A percentile compares a stretch with the other conserved stretches of the same genome.
Evolutionary conservation across 2,888 invertebrate species (phyloP).

Genomic region (Mycalesis mineus): DNA sequence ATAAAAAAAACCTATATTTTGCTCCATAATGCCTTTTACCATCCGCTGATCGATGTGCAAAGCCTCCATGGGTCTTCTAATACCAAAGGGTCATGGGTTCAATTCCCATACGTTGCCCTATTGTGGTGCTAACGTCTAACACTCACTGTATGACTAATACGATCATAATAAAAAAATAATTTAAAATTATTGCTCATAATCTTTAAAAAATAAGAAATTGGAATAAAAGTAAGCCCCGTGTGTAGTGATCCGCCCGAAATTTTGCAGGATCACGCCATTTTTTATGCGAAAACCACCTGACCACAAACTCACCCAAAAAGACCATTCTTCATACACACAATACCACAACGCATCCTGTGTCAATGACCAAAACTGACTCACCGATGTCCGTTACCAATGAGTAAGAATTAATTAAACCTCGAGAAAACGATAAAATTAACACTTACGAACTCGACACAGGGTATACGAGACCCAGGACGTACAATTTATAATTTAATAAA

Average conservation of each 20-base stretch:
- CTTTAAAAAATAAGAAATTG: background rate
- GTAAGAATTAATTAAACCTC: conserved; percentile 71
- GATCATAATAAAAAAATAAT: too few relatives aligned
- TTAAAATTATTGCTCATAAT: too few relatives aligned
- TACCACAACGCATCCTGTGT: conserved; percentile 30
- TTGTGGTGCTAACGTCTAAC: too few relatives aligned
- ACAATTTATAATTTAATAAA: background rate
- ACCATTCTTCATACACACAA: conserved; percentile 21
- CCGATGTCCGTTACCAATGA: conserved; percentile 63
- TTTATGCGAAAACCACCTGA: conserved; percentile 17
- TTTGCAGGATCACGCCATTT: conserved; percentile 14
- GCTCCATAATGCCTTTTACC: too few relatives aligned
- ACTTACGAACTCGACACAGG: background rate
- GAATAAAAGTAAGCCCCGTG: background rate
- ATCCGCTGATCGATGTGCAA: too few relatives aligned
- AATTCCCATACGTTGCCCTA: too few relatives aligned
- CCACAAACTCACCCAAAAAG: conserved; percentile 23
- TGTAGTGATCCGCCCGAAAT: conserved; percentile 2
- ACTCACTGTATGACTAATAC: too few relatives aligned
- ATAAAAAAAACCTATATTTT: too few relatives aligned
- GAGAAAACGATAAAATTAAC: conserved; percentile 47
- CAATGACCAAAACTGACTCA: conserved; percentile 55
- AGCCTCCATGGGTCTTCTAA: too few relatives aligned
- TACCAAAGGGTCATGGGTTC: too few relatives aligned
- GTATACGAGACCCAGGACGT: background rate